phyloP scores from a whole-genome alignment of 2,888 invertebrate genomes.

The Amphipoea lucens region DNA sequence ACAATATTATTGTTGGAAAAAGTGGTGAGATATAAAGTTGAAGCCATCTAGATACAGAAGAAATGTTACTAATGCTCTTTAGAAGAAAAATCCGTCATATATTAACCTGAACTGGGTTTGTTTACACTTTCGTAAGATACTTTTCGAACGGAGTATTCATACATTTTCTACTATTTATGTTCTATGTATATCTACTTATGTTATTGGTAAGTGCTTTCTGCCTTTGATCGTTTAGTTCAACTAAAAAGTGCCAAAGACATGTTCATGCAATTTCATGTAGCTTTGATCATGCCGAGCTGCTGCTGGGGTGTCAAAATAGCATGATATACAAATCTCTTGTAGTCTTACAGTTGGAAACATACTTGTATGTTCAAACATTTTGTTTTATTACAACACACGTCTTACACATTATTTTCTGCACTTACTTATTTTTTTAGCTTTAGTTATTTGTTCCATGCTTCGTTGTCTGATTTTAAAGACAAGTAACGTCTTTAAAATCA shows the following conservation, averaged over 20 bases:
- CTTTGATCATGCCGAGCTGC: not conserved
- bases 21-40: not conserved
- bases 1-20: not conserved
- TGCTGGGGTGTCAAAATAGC: not conserved
- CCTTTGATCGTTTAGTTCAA: not conserved
- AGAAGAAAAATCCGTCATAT: not conserved
- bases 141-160: not conserved
- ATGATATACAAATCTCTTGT: not conserved
- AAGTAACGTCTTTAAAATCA: too few relatives aligned
- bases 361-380: constrained; percentile 1
- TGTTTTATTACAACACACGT: not conserved
- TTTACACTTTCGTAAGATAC: not conserved
- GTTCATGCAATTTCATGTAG: constrained; percentile 15
- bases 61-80: not conserved
- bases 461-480: not conserved
- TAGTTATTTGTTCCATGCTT: constrained; percentile 10
- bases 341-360: not conserved
- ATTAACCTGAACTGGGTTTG: not conserved
- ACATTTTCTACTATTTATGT: not conserved
- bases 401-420: not conserved
- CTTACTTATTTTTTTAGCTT: constrained; percentile 9
- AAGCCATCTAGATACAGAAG: not conserved
- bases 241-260: not conserved
- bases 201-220: not conserved
- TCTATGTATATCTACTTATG: not conserved